Evolutionary conservation across 2,113 vertebrate species (phyloP).

Genomic region (Crotalus tigris): DNA sequence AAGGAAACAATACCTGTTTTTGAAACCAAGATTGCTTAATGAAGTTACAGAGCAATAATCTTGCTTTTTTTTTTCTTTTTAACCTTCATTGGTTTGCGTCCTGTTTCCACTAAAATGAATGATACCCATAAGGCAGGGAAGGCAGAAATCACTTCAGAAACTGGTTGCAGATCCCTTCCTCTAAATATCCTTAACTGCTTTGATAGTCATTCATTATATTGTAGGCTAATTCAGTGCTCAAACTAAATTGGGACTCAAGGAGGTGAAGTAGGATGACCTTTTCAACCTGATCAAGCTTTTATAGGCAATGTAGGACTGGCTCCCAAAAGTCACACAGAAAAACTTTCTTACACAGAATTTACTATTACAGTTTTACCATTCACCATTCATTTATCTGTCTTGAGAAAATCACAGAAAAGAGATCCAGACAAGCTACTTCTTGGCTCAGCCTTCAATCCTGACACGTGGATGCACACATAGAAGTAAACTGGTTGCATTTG

Average conservation of each 20-base stretch:
- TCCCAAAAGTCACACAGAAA: background rate
- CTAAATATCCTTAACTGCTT: conserved; percentile 22
- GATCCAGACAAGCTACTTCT: background rate
- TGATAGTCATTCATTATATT: background rate
- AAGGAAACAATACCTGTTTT: background rate
- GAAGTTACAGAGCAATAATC: conserved; percentile 23
- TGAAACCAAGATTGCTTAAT: conserved; percentile 29
- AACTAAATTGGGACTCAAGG: background rate
- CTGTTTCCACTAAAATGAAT: fast-evolving
- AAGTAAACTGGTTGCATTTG: background rate
- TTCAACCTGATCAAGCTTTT: background rate
- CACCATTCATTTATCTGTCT: background rate
- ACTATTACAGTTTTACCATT: background rate
- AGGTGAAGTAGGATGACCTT: background rate
- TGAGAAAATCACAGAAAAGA: background rate
- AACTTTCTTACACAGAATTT: background rate
- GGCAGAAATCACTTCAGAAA: background rate
- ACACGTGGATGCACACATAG: background rate
- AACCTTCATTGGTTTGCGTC: background rate
- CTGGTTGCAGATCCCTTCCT: background rate
- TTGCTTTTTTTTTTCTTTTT: fast-evolving
- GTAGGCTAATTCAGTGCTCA: conserved; percentile 26
- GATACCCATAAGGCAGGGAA: background rate
- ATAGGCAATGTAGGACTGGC: background rate
- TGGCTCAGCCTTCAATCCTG: background rate